Evolutionary conservation across 2,888 invertebrate genomes (phyloP), one percentile per base, ranked within the genome.

Genomic region (Pristionchus fissidentatus): DNA sequence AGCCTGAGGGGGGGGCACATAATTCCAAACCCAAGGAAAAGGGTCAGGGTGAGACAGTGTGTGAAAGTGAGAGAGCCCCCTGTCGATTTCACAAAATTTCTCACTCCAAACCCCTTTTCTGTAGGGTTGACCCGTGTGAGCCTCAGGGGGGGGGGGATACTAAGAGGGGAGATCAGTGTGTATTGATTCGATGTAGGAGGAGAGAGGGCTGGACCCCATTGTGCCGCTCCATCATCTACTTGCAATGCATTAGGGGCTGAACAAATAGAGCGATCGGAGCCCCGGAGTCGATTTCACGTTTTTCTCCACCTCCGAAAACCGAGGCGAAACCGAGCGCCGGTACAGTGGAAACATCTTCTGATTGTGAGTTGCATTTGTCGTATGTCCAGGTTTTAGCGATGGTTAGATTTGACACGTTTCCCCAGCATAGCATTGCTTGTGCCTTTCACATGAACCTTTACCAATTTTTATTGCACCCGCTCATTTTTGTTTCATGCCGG

Each of bases 231-330:
- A 41, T n/a, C n/a, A n/a, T 70, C 70, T 70, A 70, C 70, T 70
- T 70, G 70, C 70, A n/a, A 70, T 70, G 70, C 70, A 70, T 70
- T 70, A 70, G 70, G n/a, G 70, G 70, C 70, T 70, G 70, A 26
- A 26, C 70, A 70, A 70, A 70, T 43, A 70, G 70, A 70, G 41
- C n/a, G 26, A 8, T 7, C 38, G 70, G 26, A 22, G 19, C 38
- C 15, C 32, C 35, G 62, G 70, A 70, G 70, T 70, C 70, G 43
- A 70, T 70, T 70, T 70, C 70, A 70, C 70, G 41, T 70, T 43
- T 70, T n/a, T n/a, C n/a, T n/a, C n/a, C n/a, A n/a, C n/a, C n/a
- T n/a, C 70, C n/a, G n/a, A 43, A 62, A n/a, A 62, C n/a, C n/a
- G 70, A 70, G 43, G 41, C 26, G 41, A 41, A 70, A 70, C 7